A percentile compares a stretch with the other conserved stretches of the same genome.
phyloP scores from a whole-genome alignment of 2,797 vertebrate species.

The Scolopax rusticola region DNA sequence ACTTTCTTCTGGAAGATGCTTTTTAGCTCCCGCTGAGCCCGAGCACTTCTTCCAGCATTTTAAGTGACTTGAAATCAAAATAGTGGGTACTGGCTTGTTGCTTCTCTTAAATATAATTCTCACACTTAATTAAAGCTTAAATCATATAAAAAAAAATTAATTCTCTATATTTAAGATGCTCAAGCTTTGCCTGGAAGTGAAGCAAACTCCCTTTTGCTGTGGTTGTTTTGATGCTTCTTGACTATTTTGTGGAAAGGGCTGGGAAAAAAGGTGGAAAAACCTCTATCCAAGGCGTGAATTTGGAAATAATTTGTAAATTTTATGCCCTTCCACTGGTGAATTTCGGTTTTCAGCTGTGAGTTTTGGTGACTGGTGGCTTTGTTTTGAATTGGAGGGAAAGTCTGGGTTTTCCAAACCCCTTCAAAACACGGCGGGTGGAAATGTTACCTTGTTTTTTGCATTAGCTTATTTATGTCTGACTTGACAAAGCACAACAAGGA shows the following conservation, averaged over 20 bases:
- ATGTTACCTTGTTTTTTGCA: background rate
- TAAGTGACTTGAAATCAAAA: background rate
- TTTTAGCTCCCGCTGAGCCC: background rate
- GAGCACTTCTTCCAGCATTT: background rate
- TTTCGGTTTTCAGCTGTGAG: background rate
- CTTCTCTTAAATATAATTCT: background rate
- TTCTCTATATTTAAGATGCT: background rate
- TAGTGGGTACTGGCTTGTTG: accelerated
- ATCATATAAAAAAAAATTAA: background rate
- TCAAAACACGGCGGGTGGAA: background rate
- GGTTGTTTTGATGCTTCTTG: background rate
- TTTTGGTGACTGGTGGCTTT: background rate
- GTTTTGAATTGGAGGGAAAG: background rate
- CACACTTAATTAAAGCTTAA: conserved; percentile 29
- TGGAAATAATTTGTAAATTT: background rate
- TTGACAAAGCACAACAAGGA: background rate
- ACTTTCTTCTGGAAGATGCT: background rate
- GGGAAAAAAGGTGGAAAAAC: no score
- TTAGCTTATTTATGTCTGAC: background rate
- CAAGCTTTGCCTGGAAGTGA: background rate
- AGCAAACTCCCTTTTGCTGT: background rate
- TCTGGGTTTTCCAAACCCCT: background rate
- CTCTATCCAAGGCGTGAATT: background rate
- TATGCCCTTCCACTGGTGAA: background rate
- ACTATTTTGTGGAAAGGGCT: background rate